These are phyloP conservation scores for Cynocephalus volans DNA, from an alignment of 2,113 vertebrate genomes.

Conservation along the genomic window DNA sequence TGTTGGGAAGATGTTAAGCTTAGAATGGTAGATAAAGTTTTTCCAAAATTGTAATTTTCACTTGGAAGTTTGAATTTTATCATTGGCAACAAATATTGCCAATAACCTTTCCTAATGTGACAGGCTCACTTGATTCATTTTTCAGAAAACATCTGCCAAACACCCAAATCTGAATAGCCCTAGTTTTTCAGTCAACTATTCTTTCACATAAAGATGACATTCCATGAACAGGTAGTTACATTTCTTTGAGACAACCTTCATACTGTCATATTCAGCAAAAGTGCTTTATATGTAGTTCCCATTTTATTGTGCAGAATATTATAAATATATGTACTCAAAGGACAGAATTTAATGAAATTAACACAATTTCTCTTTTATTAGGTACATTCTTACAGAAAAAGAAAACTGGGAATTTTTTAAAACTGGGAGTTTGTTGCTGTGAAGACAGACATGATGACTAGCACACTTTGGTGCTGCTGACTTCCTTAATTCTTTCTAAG, in stretches of 20 bases:
- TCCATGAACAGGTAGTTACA: neutral
- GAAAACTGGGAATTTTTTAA: neutral
- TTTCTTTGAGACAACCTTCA: neutral
- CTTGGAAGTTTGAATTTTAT: neutral
- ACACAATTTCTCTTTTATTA: neutral
- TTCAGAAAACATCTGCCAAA: neutral
- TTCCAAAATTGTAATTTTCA: neutral
- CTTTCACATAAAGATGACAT: neutral
- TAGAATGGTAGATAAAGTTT: neutral
- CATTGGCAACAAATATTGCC: neutral
- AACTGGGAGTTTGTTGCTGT: neutral
- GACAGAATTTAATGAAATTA: neutral
- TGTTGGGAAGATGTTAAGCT: neutral
- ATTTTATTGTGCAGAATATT: neutral
- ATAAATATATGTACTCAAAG: neutral
- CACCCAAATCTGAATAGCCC: neutral
- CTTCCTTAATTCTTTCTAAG: neutral
- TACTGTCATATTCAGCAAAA: neutral
- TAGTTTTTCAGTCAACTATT: neutral
- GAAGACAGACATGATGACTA: neutral
- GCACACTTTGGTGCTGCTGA: neutral
- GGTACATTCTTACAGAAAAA: neutral
- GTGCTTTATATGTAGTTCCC: neutral
- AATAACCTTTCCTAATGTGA: neutral
- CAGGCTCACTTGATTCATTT: slow-evolving; percentile 1